Evolutionary conservation across 2,888 invertebrate species (phyloP).

Genomic region (Metacarcinus magister): DNA sequence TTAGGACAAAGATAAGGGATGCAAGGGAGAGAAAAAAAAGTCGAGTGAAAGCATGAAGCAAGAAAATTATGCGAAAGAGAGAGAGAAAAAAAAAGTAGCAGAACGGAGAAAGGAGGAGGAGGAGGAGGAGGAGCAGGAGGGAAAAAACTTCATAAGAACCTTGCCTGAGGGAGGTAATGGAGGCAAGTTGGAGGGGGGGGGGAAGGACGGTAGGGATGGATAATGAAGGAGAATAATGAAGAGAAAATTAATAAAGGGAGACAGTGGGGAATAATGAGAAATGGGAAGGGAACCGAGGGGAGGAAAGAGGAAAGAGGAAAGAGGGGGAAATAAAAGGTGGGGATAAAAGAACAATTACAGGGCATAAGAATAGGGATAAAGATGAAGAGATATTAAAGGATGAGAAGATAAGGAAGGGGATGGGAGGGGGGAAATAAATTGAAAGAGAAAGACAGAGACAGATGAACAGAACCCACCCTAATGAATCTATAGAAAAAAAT

Average conservation of each 20-base stretch:
- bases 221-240: conserved; percentile 27
- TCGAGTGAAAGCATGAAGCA: neutral
- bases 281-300: neutral
- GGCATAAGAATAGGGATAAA: neutral
- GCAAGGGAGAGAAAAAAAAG: neutral
- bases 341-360: neutral
- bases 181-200: neutral
- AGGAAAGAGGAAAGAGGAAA: neutral
- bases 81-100: neutral
- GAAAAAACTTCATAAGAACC: neutral
- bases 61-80: neutral
- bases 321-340: neutral
- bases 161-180: neutral
- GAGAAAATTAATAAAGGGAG: conserved; percentile 18
- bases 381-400: neutral
- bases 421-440: neutral
- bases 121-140: neutral
- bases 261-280: neutral
- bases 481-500: too few relatives aligned
- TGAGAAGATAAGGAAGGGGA: neutral
- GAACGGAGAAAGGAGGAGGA: neutral
- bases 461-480: too few relatives aligned
- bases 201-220: neutral
- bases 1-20: neutral
- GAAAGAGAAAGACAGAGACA: neutral